phyloP scores from a whole-genome alignment of 2,113 vertebrate genomes.

The Pygoscelis adeliae region DNA sequence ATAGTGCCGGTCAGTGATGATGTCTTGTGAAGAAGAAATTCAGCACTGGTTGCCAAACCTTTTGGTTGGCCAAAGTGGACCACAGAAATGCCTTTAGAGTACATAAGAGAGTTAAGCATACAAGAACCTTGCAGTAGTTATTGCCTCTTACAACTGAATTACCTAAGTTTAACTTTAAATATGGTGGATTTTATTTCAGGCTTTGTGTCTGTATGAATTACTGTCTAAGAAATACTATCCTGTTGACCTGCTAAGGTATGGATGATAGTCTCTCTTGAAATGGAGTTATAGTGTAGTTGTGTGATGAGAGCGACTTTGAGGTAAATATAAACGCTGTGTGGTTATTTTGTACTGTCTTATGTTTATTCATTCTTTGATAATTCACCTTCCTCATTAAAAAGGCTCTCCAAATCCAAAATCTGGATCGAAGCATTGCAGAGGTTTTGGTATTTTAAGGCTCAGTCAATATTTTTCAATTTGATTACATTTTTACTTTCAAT shows the following conservation, averaged over 20 bases:
- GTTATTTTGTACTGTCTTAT: neutral
- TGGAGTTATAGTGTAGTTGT: neutral
- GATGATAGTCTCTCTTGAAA: neutral
- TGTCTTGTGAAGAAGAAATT: neutral
- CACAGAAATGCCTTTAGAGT: neutral
- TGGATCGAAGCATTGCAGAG: neutral
- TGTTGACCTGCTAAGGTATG: conserved; percentile 77
- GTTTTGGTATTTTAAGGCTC: neutral
- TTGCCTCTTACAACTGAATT: neutral
- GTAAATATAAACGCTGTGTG: neutral
- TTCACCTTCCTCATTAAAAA: neutral
- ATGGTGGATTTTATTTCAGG: conserved; percentile 67
- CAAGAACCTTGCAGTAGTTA: neutral
- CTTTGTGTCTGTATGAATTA: conserved; percentile 77
- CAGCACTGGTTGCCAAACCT: neutral
- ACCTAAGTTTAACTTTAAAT: neutral
- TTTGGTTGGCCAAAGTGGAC: neutral
- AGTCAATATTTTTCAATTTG: neutral
- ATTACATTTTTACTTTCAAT: neutral
- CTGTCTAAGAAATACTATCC: conserved; percentile 52
- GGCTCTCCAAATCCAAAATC: neutral
- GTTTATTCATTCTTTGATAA: neutral
- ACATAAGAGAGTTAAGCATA: neutral
- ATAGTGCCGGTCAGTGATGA: neutral
- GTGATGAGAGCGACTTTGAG: neutral